phyloP scores from a whole-genome alignment of 2,888 invertebrate genomes.

The Oxyscelio sp. region DNA sequence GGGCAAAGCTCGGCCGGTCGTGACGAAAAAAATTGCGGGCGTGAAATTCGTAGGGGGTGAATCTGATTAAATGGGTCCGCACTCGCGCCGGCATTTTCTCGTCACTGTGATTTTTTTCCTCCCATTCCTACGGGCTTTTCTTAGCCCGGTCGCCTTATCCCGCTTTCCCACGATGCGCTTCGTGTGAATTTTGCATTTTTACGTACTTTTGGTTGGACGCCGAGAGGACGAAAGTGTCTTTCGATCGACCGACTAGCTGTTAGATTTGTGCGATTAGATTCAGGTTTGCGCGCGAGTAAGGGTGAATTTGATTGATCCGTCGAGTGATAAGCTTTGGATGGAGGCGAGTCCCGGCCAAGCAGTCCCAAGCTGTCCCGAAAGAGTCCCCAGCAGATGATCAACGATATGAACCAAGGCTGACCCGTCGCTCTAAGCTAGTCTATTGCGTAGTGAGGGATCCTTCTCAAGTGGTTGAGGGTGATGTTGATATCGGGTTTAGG shows the following conservation, averaged over 20 bases:
- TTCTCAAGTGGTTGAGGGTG: constrained; percentile 11
- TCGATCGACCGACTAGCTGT: not conserved
- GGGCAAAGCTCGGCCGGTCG: no score
- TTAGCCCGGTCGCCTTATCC: constrained; percentile 23
- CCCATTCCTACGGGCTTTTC: constrained; percentile 34
- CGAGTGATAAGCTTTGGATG: constrained; percentile 69
- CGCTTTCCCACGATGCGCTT: constrained; percentile 56
- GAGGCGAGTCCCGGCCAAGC: constrained; percentile 59
- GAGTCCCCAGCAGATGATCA: constrained; percentile 58
- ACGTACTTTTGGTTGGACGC: constrained; percentile 56
- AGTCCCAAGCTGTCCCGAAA: constrained; percentile 57
- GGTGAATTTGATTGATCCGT: constrained; percentile 43
- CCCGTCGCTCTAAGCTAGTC: constrained; percentile 50
- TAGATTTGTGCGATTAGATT: not conserved
- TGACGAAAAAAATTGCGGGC: constrained; percentile 83
- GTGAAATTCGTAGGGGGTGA: constrained; percentile 84
- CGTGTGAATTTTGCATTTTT: constrained; percentile 70
- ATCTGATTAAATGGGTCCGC: constrained; percentile 84
- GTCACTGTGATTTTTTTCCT: constrained; percentile 54
- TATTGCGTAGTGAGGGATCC: constrained; percentile 40
- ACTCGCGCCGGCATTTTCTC: constrained; percentile 53
- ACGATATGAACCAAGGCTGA: constrained; percentile 45
- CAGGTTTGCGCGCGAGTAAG: not conserved
- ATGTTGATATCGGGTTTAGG: not conserved
- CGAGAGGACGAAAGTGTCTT: constrained; percentile 20